phyloP scores from a whole-genome alignment of 1,140 invertebrate genomes.

The Triops longicaudatus region DNA sequence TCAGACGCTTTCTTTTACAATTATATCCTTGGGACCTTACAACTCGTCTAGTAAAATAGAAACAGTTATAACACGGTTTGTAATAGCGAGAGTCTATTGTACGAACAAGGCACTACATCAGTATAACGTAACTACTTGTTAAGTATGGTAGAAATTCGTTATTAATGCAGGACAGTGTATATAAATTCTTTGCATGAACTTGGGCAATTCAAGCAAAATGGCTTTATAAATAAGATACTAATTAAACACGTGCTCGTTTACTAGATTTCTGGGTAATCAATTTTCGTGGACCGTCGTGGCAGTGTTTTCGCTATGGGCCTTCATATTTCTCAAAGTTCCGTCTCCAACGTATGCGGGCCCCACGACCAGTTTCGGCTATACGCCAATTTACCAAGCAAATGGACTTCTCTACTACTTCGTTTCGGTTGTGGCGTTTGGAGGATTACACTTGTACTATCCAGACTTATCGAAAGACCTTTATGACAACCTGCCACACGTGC shows the following conservation, averaged over 20 bases:
- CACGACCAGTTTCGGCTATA: slow-evolving; percentile 43
- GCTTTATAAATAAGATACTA: too few species aligned
- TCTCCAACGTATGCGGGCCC: slow-evolving; percentile 44
- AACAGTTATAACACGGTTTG: too few species aligned
- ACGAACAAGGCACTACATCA: too few species aligned
- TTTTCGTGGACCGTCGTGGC: slow-evolving; percentile 38
- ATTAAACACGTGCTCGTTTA: background rate
- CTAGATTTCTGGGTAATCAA: slow-evolving; percentile 34
- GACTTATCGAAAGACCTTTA: slow-evolving; percentile 39
- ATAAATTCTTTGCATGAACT: too few species aligned
- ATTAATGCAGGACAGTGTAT: too few species aligned
- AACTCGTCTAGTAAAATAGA: too few species aligned
- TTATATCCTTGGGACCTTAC: too few species aligned
- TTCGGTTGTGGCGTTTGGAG: slow-evolving; percentile 39
- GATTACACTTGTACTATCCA: slow-evolving; percentile 34
- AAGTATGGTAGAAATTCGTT: too few species aligned
- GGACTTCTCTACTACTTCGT: slow-evolving; percentile 46
- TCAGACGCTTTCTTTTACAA: too few species aligned
- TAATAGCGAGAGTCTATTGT: too few species aligned
- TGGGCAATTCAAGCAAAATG: too few species aligned
- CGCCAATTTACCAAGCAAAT: slow-evolving; percentile 47
- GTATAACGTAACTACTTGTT: too few species aligned
- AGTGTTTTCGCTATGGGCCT: slow-evolving; percentile 37
- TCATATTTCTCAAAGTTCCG: slow-evolving; percentile 40
- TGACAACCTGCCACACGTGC: slow-evolving; percentile 43